A percentile compares a stretch with the other conserved stretches of the same genome.
phyloP scores from a whole-genome alignment of 37 sponge, comb jelly and placozoan species.

The Corticium candelabrum region DNA sequence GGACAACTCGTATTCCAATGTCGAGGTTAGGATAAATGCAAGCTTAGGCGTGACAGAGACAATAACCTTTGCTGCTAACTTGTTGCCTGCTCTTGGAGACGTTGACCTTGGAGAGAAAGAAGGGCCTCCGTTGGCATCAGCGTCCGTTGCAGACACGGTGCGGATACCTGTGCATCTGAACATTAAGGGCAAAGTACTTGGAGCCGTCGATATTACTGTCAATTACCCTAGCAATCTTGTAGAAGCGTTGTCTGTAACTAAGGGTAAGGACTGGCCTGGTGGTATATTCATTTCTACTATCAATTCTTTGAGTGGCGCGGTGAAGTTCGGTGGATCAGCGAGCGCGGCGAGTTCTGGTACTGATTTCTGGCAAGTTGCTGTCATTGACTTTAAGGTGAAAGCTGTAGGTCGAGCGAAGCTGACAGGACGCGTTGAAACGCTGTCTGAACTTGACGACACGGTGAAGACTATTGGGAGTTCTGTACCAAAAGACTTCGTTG shows the following conservation, averaged over 20 bases:
- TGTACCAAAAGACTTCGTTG: background rate
- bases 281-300: background rate
- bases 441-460: background rate
- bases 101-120: conserved; percentile 5
- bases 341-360: background rate
- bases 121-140: background rate
- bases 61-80: background rate
- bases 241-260: background rate
- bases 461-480: background rate
- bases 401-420: background rate
- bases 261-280: conserved; percentile 1
- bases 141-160: background rate
- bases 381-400: background rate
- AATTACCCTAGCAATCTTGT: background rate
- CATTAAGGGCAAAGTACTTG: conserved; percentile 6
- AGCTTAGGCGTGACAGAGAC: background rate
- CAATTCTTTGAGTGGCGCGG: background rate
- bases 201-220: background rate
- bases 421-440: background rate
- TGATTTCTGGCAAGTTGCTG: background rate
- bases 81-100: background rate
- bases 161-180: background rate
- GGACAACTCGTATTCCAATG: background rate
- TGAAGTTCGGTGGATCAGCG: background rate
- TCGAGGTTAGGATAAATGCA: background rate